phyloP scores from a whole-genome alignment of 1,140 invertebrate genomes.

The Dendrolimus kikuchii region DNA sequence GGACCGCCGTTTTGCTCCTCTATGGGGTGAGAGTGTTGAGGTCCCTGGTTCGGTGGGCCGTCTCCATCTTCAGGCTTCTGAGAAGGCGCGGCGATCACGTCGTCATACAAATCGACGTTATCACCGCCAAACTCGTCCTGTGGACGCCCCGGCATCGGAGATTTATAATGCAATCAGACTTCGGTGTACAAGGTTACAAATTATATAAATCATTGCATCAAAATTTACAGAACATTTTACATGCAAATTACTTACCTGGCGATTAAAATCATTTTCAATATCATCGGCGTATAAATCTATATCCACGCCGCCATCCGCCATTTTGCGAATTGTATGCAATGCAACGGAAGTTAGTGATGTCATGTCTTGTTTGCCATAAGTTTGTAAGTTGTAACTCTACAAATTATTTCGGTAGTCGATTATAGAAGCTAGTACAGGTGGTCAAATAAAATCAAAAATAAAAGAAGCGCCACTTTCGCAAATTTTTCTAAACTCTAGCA shows the following conservation, averaged over 20 bases:
- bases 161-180: not conserved
- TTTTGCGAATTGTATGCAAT: slow-evolving; percentile 73
- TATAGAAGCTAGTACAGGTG: too few relatives aligned
- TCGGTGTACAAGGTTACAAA: too few relatives aligned
- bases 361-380: not conserved
- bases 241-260: slow-evolving; percentile 48
- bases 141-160: slow-evolving; percentile 20
- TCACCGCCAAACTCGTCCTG: slow-evolving; percentile 90
- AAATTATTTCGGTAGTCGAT: too few relatives aligned
- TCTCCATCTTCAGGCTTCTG: slow-evolving; percentile 71
- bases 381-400: too few relatives aligned
- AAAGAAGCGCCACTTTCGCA: too few relatives aligned
- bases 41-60: slow-evolving; percentile 58
- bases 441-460: too few relatives aligned
- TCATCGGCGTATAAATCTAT: slow-evolving; percentile 98
- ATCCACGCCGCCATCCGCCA: slow-evolving; percentile 95
- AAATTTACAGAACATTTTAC: not conserved
- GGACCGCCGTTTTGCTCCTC: slow-evolving; percentile 81
- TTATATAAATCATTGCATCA: not conserved
- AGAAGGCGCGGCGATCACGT: slow-evolving; percentile 89
- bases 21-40: slow-evolving; percentile 63
- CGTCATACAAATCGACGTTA: slow-evolving; percentile 96
- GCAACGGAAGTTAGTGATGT: slow-evolving; percentile 2
- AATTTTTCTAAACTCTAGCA: too few relatives aligned
- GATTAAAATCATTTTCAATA: slow-evolving; percentile 94